Evolutionary conservation across 2,113 vertebrate species (phyloP).

Genomic region (Paramormyrops kingsleyae): DNA sequence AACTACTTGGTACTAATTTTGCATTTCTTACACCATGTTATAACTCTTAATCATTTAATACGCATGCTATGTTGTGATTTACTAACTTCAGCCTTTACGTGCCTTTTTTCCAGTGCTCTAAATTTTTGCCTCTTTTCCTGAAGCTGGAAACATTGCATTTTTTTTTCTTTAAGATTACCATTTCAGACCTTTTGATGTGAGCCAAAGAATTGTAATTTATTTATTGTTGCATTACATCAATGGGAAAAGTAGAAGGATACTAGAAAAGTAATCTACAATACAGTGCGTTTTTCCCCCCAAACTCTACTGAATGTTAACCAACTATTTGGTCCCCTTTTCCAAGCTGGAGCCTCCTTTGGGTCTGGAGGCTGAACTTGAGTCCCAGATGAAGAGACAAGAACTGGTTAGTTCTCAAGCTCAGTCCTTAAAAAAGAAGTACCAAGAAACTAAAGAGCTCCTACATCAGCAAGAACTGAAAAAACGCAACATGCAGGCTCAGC

Average conservation of each 20-base stretch:
- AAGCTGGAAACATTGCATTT: conserved; percentile 27
- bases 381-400: conserved; percentile 70
- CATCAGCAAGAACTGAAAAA: conserved; percentile 74
- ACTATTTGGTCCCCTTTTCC: conserved; percentile 78
- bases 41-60: conserved; percentile 57
- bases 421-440: conserved; percentile 74
- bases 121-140: conserved; percentile 41
- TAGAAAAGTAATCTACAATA: conserved; percentile 44
- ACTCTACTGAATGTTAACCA: conserved; percentile 73
- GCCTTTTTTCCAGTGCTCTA: conserved; percentile 45
- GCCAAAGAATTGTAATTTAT: conserved; percentile 27
- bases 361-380: conserved; percentile 67
- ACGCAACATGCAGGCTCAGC: conserved; percentile 72
- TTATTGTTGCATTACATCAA: conserved; percentile 31
- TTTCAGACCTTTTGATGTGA: conserved; percentile 15
- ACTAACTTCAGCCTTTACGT: conserved; percentile 59
- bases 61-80: conserved; percentile 58
- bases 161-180: conserved; percentile 36
- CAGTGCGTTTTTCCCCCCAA: conserved; percentile 50
- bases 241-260: conserved; percentile 22
- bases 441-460: conserved; percentile 75
- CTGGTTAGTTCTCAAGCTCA: conserved; percentile 74
- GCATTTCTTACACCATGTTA: conserved; percentile 54
- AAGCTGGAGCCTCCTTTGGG: conserved; percentile 73
- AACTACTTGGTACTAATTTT: conserved; percentile 59